Evolutionary conservation across 2,113 vertebrate species (phyloP).

Genomic region (Scophthalmus maximus): DNA sequence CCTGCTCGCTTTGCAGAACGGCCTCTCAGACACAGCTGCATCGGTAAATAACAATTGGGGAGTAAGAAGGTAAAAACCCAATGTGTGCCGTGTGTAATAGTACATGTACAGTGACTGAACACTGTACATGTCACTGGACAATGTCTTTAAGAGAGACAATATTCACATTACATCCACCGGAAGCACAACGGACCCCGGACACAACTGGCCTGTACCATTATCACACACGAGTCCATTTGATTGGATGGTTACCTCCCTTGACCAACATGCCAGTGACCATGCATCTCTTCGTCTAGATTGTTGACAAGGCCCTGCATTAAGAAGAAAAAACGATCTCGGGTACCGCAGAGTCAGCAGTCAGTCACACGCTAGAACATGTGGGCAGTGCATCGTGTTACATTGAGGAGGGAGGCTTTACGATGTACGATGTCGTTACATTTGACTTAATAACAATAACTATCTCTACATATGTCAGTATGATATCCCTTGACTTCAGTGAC

Average conservation of each 20-base stretch:
- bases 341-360: slow-evolving; percentile 5
- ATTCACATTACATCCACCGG: not conserved
- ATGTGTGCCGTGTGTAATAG: not conserved
- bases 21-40: slow-evolving; percentile 3
- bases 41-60: slow-evolving; percentile 1
- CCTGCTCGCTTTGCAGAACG: slow-evolving; percentile 23
- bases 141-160: not conserved
- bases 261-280: too few species aligned
- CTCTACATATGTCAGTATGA: not conserved
- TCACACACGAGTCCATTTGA: not conserved
- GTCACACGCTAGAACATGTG: not conserved
- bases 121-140: not conserved
- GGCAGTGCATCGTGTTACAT: not conserved
- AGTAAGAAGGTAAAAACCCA: not conserved
- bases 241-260: not conserved
- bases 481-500: not conserved
- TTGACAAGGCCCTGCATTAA: not conserved
- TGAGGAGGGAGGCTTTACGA: not conserved
- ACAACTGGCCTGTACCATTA: not conserved
- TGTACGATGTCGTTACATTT: not conserved
- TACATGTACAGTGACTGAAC: not conserved
- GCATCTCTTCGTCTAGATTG: not conserved
- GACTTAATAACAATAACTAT: slow-evolving; percentile 14
- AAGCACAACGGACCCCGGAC: not conserved
- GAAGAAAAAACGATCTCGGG: not conserved